Percentiles rank a stretch among this genome's conserved stretches.
Conservation (phyloP, 2,113 vertebrate species). For the Pholis gunnellus region DNA sequence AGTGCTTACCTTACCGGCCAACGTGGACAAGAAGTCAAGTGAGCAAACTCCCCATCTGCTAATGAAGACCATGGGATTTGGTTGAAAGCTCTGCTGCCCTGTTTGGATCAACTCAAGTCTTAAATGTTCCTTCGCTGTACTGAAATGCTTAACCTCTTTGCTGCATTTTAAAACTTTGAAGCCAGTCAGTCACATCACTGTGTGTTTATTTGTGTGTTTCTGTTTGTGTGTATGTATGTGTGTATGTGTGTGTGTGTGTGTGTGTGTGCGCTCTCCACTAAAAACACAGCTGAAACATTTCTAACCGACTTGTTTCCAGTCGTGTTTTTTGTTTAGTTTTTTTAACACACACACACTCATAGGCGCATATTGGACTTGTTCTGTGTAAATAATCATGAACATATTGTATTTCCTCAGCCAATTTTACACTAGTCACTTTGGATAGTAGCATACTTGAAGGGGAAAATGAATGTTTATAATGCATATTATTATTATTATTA, state of each 20-base stretch:
- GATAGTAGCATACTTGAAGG: slow-evolving; percentile 81
- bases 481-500: slow-evolving; percentile 61
- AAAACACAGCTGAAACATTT: slow-evolving; percentile 40
- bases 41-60: neutral
- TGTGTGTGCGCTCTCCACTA: neutral
- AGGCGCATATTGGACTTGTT: slow-evolving; percentile 60
- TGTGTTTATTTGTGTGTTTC: neutral
- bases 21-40: too few species aligned
- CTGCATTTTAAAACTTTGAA: slow-evolving; percentile 59
- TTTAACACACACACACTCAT: slow-evolving; percentile 35
- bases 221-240: slow-evolving; percentile 1
- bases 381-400: slow-evolving; percentile 73
- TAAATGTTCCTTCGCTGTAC: slow-evolving; percentile 51
- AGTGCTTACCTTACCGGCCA: neutral
- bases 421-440: slow-evolving; percentile 77
- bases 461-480: slow-evolving; percentile 73
- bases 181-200: slow-evolving; percentile 74
- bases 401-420: slow-evolving; percentile 70
- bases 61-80: neutral
- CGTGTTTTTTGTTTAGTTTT: slow-evolving; percentile 15
- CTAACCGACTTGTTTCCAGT: neutral
- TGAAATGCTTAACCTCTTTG: slow-evolving; percentile 52
- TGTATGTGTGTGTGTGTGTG: slow-evolving; percentile 4
- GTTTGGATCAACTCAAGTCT: slow-evolving; percentile 48
- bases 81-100: neutral